A percentile compares a stretch with the other conserved stretches of the same genome.
Conservation (phyloP, 2,888 invertebrate genomes). For the Dusona sp. region DNA sequence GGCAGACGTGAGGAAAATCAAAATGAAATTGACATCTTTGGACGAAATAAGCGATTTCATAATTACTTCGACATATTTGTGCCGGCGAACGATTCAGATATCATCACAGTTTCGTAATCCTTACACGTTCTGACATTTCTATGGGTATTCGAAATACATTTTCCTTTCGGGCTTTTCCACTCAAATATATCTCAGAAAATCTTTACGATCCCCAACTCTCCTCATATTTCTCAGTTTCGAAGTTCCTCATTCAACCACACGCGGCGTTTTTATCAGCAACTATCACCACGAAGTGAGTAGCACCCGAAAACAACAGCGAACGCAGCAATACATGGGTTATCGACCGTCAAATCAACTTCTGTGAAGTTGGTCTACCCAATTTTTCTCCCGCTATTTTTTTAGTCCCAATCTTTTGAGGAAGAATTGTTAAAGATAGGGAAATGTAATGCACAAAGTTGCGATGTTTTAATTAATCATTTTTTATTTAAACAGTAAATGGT, state of each 20-base stretch:
- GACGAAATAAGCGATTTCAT: not conserved
- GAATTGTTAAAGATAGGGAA: not conserved
- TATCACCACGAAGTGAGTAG: not conserved
- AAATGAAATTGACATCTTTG: not conserved
- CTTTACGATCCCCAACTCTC: not conserved
- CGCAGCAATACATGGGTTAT: not conserved
- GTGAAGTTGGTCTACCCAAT: not conserved
- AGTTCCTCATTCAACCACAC: not conserved
- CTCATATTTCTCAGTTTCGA: not conserved
- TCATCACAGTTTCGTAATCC: not conserved
- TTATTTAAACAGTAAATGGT: not conserved
- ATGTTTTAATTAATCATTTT: not conserved
- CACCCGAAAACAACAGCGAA: not conserved
- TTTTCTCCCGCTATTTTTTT: not conserved
- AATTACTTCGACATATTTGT: constrained; percentile 7
- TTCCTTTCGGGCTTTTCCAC: not conserved
- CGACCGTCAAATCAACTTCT: not conserved
- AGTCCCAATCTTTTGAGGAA: not conserved
- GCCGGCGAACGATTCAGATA: not conserved
- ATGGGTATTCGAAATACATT: not conserved
- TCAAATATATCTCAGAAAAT: not conserved
- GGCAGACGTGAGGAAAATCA: not conserved
- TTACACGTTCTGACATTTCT: not conserved
- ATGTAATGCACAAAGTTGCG: not conserved
- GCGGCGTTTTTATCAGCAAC: not conserved